Base-by-base conservation (phyloP, 1,140 invertebrate species). In the Odontomachus brunneus region DNA sequence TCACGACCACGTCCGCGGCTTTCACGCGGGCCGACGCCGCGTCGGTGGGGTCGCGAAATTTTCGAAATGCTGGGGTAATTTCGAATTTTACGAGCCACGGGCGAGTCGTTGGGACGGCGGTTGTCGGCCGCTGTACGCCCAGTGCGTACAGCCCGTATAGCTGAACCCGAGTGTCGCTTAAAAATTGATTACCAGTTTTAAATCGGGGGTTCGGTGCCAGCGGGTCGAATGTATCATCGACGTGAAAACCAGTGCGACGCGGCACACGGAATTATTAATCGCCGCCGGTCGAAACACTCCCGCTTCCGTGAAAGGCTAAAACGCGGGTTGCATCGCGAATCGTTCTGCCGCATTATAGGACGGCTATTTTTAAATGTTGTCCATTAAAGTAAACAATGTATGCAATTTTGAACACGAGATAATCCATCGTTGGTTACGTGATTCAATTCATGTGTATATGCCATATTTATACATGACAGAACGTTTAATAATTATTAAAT, bases 151-250 rank as follows among this genome's bases (percentile, higher is more conserved):
- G 11, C 19, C 14, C 29, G 5, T 44, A 44, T 17, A 24, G 65
- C 69, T 71, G 75, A 59, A 80, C 57, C 75, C 65, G 75, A 80
- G 65, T 71, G 75, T 71, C 75, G 65, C 57, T 80, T 80, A 80
- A 80, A 80, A 80, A 80, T 80, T 80, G 75, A 80, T 80, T 71
- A 80, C 65, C 33, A 48, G 65, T 57, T 80, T 80, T 71, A 80
- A 80, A 71, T 80, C 63, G 51, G 49, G 14, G 44, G 44, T 49
- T 75, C 7, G 26, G 59, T 71, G 57, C 51, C 75, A 48, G 69
- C 51, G 75, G 51, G 44, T 19, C 51, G 24, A 71, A 80, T 80
- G 53, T 71, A 80, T 59, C 75, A 80, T 80, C 53, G 33, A 69
- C 53, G 24, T 67, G n/a, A 57, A 80, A 69, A 80, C 17, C n/a